Conservation (phyloP, 2,113 vertebrate genomes). For the Neotoma lepida region DNA sequence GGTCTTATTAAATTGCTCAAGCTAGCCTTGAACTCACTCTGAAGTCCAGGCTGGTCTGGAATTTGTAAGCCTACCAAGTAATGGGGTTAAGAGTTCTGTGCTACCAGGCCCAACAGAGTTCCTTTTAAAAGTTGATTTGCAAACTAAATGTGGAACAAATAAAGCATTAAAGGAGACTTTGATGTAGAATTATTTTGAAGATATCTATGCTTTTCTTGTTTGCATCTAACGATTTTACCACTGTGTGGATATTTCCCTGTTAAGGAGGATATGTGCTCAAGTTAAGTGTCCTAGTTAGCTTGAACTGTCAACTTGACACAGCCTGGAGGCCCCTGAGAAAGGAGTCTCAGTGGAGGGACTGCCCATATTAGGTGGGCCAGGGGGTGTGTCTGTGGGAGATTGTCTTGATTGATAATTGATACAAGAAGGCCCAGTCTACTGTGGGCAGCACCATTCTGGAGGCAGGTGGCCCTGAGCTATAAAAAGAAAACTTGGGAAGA, state of each 20-base stretch:
- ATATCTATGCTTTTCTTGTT: not conserved
- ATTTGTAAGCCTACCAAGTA: not conserved
- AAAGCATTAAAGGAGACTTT: slow-evolving; percentile 25
- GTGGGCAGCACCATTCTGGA: not conserved
- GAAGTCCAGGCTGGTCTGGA: not conserved
- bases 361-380: not conserved
- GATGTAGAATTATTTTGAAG: not conserved
- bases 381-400: too few species aligned
- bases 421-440: not conserved
- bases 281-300: not conserved
- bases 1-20: not conserved
- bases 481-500: not conserved
- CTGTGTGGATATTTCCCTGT: not conserved
- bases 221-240: not conserved
- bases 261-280: not conserved
- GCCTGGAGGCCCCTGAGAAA: not conserved
- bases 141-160: not conserved
- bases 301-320: not conserved
- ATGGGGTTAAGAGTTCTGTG: not conserved
- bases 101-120: not conserved
- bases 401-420: not conserved
- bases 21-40: not conserved
- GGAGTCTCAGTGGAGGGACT: not conserved
- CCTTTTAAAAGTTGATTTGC: not conserved
- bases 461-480: not conserved